Evolutionary conservation across 2,113 vertebrate genomes (phyloP).

Genomic region (Stegastes partitus): DNA sequence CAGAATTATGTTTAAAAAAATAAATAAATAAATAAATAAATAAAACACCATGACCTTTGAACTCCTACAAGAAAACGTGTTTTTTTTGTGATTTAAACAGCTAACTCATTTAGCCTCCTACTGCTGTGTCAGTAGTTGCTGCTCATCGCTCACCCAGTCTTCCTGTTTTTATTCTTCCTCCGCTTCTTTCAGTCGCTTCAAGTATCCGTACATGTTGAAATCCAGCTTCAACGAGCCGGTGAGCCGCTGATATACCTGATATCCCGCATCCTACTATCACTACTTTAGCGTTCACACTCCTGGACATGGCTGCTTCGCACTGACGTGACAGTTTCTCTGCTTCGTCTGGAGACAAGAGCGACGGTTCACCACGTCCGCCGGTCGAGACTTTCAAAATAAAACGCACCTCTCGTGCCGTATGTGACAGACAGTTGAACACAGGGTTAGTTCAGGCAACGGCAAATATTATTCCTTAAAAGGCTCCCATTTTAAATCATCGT

Average conservation of each 20-base stretch:
- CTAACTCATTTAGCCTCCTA: neutral
- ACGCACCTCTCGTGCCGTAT: neutral
- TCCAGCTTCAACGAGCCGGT: constrained; percentile 78
- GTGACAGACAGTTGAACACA: no score
- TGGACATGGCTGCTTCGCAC: constrained; percentile 36
- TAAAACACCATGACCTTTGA: no score
- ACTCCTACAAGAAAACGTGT: no score
- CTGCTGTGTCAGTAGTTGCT: neutral
- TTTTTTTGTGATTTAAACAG: no score
- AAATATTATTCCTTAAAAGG: no score
- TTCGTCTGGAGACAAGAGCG: no score
- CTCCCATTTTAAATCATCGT: no score
- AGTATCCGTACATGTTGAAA: constrained; percentile 82
- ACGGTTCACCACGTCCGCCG: neutral
- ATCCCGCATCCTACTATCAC: constrained; percentile 88
- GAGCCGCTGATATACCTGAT: constrained; percentile 86
- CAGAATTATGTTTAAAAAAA: no score
- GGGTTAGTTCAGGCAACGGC: no score
- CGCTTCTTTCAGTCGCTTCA: constrained; percentile 85
- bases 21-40: no score
- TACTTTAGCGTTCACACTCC: constrained; percentile 53
- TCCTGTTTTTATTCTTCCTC: constrained; percentile 87
- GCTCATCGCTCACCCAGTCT: constrained; percentile 78
- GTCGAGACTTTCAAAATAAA: constrained; percentile 18
- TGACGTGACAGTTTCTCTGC: neutral